Evolutionary conservation across 2,113 vertebrate species (phyloP), one percentile per base, ranked within the genome.

Genomic region (Ammodytes marinus): DNA sequence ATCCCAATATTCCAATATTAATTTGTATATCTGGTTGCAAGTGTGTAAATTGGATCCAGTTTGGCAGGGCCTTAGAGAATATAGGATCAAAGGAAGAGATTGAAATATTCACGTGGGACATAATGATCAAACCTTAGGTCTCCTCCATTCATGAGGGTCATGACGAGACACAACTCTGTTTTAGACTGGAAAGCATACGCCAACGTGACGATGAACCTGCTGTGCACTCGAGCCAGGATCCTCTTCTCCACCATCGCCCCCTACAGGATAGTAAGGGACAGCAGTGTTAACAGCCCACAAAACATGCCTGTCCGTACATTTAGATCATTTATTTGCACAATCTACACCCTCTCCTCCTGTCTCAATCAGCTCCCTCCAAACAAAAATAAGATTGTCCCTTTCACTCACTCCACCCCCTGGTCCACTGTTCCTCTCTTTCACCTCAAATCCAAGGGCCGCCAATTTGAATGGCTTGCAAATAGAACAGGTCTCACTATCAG

Each of bases 71-170:
- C 27, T 19, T 50, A 40, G 39, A 15, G 49, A n/a, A 7, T 2
- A 40, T 46, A 8, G 66, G 47, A 35, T 58, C 8, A 57, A 39
- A 65, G 61, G 52, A 9, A 47, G 11, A 14, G 14, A 35, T 2
- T 66, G 47, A 45, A 37, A 49, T 17, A 37, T 42, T 14, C 10
- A 47, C 17, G 19, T 2, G 15, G 50, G n/a, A 53, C n/a, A 70
- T 61, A 1, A 6, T 40, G 74, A 8, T 73, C 77, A 89, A 47
- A 95, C 95, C 95, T 95, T 69, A 98, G 94, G 92, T 98, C 97
- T 17, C 97, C 97, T 55, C 97, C 96, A 6, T 97, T 97, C 97
- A 98, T 97, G 86, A 98, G 95, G 88, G 94, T 97, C 96, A 97
- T 98, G 83, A 97, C 95, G 87, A 99, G 95, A 94, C 97, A 98